Conservation (phyloP, 2,888 invertebrate species). For the Myathropa florea region DNA sequence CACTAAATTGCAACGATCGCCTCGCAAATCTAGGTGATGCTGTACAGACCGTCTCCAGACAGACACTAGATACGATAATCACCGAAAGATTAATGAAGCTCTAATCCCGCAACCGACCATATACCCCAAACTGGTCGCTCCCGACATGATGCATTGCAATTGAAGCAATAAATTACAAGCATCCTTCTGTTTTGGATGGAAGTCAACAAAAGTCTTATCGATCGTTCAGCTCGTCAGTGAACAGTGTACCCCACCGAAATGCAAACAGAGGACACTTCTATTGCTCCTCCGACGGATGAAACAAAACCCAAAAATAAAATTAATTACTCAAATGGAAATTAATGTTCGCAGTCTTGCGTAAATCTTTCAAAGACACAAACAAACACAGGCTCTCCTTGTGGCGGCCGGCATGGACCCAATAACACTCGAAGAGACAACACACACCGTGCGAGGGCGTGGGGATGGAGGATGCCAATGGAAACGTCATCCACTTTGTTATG, state of each 20-base stretch:
- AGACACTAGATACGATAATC: constrained; percentile 17
- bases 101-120: constrained; percentile 5
- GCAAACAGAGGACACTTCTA: not conserved
- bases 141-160: not conserved
- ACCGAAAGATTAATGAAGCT: constrained; percentile 37
- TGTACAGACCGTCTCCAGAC: not conserved
- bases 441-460: not conserved
- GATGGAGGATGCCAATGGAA: constrained; percentile 5
- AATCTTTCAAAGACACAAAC: constrained; percentile 48
- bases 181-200: constrained; percentile 38
- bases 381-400: not conserved
- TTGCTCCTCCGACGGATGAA: not conserved
- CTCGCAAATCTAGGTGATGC: not conserved
- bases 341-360: constrained; percentile 59
- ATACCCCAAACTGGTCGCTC: not conserved
- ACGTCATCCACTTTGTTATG: constrained; percentile 39
- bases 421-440: not conserved
- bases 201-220: constrained; percentile 55
- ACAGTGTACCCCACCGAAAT: not conserved
- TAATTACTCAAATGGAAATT: constrained; percentile 70
- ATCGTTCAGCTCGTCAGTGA: not conserved
- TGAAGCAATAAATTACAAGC: constrained; percentile 41
- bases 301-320: constrained; percentile 55
- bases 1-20: not conserved
- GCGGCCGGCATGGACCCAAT: too few relatives aligned